Evolutionary conservation across 2,888 invertebrate species (phyloP), one percentile per base, ranked within the genome.

Genomic region (Tetropium fuscum): DNA sequence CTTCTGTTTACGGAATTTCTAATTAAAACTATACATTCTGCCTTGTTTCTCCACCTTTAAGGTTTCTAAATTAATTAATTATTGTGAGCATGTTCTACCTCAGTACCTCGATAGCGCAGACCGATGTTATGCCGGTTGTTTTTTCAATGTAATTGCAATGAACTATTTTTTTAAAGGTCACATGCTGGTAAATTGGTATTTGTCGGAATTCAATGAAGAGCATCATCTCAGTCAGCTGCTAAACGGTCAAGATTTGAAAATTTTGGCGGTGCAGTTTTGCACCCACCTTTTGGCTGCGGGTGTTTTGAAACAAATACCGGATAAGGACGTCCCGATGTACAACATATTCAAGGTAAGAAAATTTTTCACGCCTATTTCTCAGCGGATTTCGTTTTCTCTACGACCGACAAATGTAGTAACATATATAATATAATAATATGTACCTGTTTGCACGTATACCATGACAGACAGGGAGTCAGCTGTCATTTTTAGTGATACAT

Each of bases 151-250:
- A 15, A 18, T 25, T 40, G 22, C 51, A 51, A 40, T 51, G 40
- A 51, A 27, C 51, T 51, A 32, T 47, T 48, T 40, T 51, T 32
- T 66, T 64, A 19, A 34, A 97, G 96, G 96, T 81, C 92, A 95
- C 83, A 94, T 95, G 92, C 86, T 97, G 75, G 86, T 95, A 72
- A 94, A 94, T 81, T 95, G 95, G 94, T 88, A 95, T 74, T 84
- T 91, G 68, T 91, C 93, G 47, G 90, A 93, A 32, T 87, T 91
- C 69, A 86, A 88, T 62, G 93, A 91, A 68, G 88, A 88, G 63
- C 88, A 86, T 72, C 87, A 89, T 73, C 80, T 90, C 40, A 86
- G 87, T 69, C 84, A 85, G 64, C 81, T 87, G 58, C 80, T 90
- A 63, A 87, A 87, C 70, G 83, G 86, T 65, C 89, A 89, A 77